phyloP scores from a whole-genome alignment of 53 echinoderm and acorn worm genomes.

The Mesocentrotus franciscanus region DNA sequence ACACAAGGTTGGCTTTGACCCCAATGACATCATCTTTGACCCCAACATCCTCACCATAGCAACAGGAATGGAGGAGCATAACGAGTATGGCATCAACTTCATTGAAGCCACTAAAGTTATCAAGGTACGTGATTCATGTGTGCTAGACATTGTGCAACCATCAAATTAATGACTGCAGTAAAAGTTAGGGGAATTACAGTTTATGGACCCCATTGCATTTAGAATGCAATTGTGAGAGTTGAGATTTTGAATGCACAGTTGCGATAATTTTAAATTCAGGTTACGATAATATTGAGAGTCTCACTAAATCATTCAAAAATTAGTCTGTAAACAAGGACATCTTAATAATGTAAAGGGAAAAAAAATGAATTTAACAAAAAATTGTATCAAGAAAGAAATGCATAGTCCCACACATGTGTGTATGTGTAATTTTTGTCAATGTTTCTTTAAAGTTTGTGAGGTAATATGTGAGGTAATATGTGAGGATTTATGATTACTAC shows the following conservation, averaged over 20 bases:
- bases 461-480: no score
- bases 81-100: slow-evolving; percentile 94
- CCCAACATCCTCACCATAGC: slow-evolving; percentile 99
- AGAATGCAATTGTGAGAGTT: background rate
- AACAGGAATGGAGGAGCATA: slow-evolving; percentile 98
- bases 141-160: background rate
- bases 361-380: no score
- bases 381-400: no score
- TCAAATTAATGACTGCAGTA: background rate
- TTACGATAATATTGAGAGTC: no score
- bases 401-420: no score
- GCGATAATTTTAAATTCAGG: no score
- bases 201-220: background rate
- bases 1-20: slow-evolving; percentile 84
- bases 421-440: no score
- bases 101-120: slow-evolving; percentile 83
- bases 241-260: background rate
- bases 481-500: no score
- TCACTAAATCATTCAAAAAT: no score
- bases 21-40: slow-evolving; percentile 98
- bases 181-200: background rate
- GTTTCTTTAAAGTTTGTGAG: no score
- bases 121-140: slow-evolving; percentile 73
- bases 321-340: no score
- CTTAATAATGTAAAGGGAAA: no score